Evolutionary conservation across 2,113 vertebrate genomes (phyloP).

Genomic region (Lamprotornis superbus): DNA sequence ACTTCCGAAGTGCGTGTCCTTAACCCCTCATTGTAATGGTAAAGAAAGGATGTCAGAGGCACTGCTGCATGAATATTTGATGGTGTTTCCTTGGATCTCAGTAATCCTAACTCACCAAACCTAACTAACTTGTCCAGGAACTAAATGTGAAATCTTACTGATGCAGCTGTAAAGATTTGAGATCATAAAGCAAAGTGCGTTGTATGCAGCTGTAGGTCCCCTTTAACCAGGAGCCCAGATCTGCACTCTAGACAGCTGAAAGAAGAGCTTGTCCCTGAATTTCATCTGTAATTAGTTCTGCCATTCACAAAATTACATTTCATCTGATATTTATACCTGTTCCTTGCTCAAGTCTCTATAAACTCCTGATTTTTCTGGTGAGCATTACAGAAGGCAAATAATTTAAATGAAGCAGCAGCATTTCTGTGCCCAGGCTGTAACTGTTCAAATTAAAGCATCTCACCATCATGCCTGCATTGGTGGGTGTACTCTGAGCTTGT

Average conservation of each 20-base stretch:
- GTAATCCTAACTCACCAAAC: background rate
- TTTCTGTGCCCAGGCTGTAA: background rate
- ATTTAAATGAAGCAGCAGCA: background rate
- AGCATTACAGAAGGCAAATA: background rate
- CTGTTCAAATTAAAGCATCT: background rate
- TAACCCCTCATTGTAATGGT: background rate
- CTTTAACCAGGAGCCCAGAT: background rate
- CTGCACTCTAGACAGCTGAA: background rate
- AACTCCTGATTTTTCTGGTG: background rate
- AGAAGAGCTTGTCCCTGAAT: background rate
- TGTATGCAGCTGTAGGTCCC: background rate
- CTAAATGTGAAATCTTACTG: background rate
- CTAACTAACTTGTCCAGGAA: background rate
- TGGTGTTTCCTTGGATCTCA: background rate
- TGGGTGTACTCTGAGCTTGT: background rate
- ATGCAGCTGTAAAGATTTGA: background rate
- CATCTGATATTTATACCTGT: background rate
- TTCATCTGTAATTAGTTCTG: background rate
- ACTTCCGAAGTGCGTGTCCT: fast-evolving
- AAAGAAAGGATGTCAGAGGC: background rate
- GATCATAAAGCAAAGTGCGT: background rate
- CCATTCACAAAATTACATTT: background rate
- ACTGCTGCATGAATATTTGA: background rate
- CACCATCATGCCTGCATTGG: background rate
- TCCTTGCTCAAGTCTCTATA: background rate